phyloP scores from a whole-genome alignment of 2,888 invertebrate genomes.

The Cephus pulcher region DNA sequence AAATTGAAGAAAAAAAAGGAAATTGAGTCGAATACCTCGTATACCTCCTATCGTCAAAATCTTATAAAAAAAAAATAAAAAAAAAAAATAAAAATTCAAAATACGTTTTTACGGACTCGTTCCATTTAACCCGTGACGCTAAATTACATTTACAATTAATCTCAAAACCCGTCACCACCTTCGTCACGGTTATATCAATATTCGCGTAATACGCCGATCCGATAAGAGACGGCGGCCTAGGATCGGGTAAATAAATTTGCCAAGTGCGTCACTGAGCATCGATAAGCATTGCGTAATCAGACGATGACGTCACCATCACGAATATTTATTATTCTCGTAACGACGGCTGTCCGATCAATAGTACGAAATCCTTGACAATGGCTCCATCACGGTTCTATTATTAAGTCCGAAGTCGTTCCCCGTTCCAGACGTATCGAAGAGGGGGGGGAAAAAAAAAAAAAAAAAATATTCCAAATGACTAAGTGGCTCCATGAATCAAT shows the following conservation, averaged over 20 bases:
- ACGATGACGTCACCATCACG: background rate
- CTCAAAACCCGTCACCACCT: background rate
- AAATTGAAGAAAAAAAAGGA: background rate
- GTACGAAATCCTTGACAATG: background rate
- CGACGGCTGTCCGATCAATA: background rate
- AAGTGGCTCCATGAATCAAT: background rate
- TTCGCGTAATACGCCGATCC: background rate
- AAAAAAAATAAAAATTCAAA: background rate
- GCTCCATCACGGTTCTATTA: background rate
- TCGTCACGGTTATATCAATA: background rate
- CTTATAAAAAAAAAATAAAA: background rate
- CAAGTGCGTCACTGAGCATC: background rate
- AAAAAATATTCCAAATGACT: background rate
- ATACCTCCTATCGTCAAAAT: background rate
- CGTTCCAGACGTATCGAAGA: background rate
- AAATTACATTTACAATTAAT: background rate
- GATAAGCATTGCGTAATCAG: background rate
- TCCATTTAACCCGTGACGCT: background rate
- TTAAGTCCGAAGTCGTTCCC: background rate
- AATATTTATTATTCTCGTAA: background rate
- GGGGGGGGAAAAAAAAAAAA: accelerated
- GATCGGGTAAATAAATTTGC: background rate
- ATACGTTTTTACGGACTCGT: background rate
- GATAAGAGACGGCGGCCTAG: background rate
- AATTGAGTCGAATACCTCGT: background rate